phyloP scores from a whole-genome alignment of 1,140 invertebrate genomes.

The Portunus trituberculatus region DNA sequence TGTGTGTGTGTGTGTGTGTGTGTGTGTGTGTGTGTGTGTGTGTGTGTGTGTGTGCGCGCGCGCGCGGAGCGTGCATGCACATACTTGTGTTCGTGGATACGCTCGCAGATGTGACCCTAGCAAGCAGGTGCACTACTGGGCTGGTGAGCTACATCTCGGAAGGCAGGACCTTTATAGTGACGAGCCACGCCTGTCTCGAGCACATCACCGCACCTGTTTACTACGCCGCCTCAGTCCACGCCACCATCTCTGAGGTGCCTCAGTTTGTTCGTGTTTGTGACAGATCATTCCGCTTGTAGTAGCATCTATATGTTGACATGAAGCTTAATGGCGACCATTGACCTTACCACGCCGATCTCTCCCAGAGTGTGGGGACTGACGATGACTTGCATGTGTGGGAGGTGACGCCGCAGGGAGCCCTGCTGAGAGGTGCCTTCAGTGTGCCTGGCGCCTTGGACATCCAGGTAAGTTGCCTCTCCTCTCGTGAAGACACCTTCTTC shows the following conservation, averaged over 20 bases:
- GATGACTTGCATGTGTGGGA: slow-evolving; percentile 8
- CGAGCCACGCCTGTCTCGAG: neutral
- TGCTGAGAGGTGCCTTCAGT: neutral
- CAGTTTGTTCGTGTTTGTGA: too few species aligned
- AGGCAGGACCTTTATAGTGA: neutral
- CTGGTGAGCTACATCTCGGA: slow-evolving; percentile 14
- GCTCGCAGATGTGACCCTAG: neutral
- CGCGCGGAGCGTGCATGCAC: neutral
- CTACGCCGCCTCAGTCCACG: neutral
- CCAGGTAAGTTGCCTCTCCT: neutral
- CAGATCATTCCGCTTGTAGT: too few species aligned
- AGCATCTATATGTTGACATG: too few species aligned
- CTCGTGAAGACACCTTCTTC: neutral
- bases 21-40: too few species aligned
- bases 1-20: too few species aligned
- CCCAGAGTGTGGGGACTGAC: neutral
- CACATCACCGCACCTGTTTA: neutral
- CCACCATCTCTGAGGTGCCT: neutral
- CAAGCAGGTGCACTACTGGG: neutral
- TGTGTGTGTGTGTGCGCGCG: too few species aligned
- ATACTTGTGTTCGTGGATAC: neutral
- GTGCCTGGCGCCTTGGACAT: neutral
- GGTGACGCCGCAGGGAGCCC: neutral
- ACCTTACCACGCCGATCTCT: too few species aligned
- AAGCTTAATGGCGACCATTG: too few species aligned